A percentile compares a stretch with the other conserved stretches of the same genome.
These are phyloP conservation scores for Patiria pectinifera DNA, from an alignment of 53 echinoderm and acorn worm genomes.

Conservation along the genomic window DNA sequence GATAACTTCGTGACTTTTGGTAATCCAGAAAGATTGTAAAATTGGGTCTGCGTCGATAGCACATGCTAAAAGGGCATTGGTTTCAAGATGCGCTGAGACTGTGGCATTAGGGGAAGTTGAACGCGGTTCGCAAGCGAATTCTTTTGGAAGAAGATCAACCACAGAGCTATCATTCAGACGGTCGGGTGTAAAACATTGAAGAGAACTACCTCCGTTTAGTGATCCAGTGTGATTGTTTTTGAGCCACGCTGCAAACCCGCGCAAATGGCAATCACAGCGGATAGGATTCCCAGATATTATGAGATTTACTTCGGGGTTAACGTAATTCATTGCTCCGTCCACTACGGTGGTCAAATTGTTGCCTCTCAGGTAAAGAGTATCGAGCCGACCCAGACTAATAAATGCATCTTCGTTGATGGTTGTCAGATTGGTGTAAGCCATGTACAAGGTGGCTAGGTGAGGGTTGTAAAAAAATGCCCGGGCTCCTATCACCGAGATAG, in stretches of 20 bases:
- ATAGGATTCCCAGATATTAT: conserved; percentile 47
- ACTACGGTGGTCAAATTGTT: conserved; percentile 47
- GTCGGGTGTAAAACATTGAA: conserved; percentile 9
- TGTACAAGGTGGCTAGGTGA: background rate
- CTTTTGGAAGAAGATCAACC: background rate
- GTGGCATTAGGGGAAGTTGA: background rate
- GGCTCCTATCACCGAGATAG: background rate
- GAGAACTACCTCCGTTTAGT: background rate
- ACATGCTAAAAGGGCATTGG: conserved; percentile 1
- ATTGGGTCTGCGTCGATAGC: conserved; percentile 28
- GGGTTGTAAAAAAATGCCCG: conserved; percentile 17
- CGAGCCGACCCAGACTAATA: background rate
- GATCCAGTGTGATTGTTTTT: conserved; percentile 20
- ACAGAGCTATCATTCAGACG: background rate
- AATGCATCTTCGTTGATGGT: conserved; percentile 40
- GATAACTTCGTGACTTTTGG: background rate
- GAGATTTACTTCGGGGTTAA: background rate
- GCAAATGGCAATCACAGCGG: conserved; percentile 44
- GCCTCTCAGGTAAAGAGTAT: background rate
- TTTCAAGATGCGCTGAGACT: background rate
- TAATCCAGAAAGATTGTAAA: conserved; percentile 7
- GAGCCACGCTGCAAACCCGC: conserved; percentile 53
- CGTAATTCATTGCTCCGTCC: conserved; percentile 13
- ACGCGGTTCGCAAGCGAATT: conserved; percentile 40
- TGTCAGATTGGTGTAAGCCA: background rate